These are phyloP conservation scores for Oryctes rhinoceros DNA, from an alignment of 1,140 invertebrate genomes.

Conservation along the genomic window DNA sequence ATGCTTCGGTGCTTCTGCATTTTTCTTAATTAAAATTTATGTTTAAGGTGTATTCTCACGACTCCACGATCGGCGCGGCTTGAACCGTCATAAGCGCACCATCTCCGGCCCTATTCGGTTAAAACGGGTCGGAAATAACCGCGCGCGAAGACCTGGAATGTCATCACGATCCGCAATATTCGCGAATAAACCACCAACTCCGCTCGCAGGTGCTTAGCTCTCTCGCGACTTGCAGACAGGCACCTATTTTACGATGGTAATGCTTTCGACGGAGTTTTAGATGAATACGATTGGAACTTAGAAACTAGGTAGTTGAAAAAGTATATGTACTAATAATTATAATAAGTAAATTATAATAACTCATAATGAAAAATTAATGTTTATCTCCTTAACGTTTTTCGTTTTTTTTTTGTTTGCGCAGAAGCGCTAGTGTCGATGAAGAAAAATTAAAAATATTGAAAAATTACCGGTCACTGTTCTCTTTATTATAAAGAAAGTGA, in stretches of 20 bases:
- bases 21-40: conserved; percentile 26
- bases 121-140: background rate
- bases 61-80: background rate
- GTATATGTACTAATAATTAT: too few relatives aligned
- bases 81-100: background rate
- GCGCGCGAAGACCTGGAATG: conserved; percentile 15
- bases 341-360: too few relatives aligned
- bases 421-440: too few relatives aligned
- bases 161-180: conserved; percentile 12
- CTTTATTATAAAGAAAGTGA: too few relatives aligned
- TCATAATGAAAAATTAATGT: too few relatives aligned
- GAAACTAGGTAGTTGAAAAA: too few relatives aligned
- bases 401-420: too few relatives aligned
- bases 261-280: too few relatives aligned
- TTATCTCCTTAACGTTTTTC: too few relatives aligned
- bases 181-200: background rate
- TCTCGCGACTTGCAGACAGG: background rate
- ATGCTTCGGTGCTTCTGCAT: background rate
- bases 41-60: conserved; percentile 32
- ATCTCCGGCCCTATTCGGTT: background rate
- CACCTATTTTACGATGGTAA: background rate
- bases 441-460: too few relatives aligned
- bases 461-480: too few relatives aligned
- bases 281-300: too few relatives aligned
- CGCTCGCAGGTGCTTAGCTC: background rate